These are phyloP conservation scores for Plectrocnemia conspersa DNA, from an alignment of 1,140 invertebrate species.

Conservation along the genomic window DNA sequence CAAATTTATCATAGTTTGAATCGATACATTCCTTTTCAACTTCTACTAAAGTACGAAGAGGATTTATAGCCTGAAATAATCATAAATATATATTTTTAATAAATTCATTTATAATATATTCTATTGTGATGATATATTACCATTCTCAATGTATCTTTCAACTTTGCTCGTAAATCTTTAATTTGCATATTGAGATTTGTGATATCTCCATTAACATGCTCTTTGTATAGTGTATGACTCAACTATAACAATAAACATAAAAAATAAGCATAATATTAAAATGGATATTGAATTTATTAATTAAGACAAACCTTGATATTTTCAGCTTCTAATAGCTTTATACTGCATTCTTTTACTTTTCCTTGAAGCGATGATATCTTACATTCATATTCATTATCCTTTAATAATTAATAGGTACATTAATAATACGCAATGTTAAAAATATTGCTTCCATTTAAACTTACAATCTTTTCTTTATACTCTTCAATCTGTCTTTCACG, in stretches of 20 bases:
- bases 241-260: constrained; percentile 37
- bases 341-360: constrained; percentile 42
- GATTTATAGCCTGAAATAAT: constrained; percentile 42
- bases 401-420: too few relatives aligned
- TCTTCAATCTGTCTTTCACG: too few relatives aligned
- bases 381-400: too few relatives aligned
- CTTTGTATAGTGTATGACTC: constrained; percentile 43
- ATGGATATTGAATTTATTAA: constrained; percentile 1
- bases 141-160: constrained; percentile 43
- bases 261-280: neutral
- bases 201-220: constrained; percentile 37
- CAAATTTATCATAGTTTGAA: constrained; percentile 38
- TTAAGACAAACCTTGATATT: constrained; percentile 42
- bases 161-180: constrained; percentile 40
- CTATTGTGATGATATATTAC: constrained; percentile 20
- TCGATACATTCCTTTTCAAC: constrained; percentile 32
- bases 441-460: too few relatives aligned
- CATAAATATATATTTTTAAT: constrained; percentile 2
- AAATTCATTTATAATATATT: neutral
- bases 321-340: constrained; percentile 45
- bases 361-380: constrained; percentile 38
- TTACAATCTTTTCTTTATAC: too few relatives aligned
- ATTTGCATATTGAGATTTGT: constrained; percentile 44
- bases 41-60: constrained; percentile 39
- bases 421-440: too few relatives aligned